A percentile compares a stretch with the other conserved stretches of the same genome.
These are phyloP conservation scores for chimpanzee (Pan troglodytes) DNA, from an alignment of 2,113 vertebrate genomes.

Conservation along the genomic window NHGRI_mPanTro3-v2.1_pri NC_072407.2:101003501-101004000, in stretches of 20 bases:
- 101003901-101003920: background rate
- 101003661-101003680: background rate
- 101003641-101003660: background rate
- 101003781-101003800: background rate
- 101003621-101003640: background rate
- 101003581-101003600: background rate
- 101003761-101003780: background rate
- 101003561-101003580: background rate
- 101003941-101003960: background rate
- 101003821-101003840: background rate
- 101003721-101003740: background rate
- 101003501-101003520: conserved; percentile 22
- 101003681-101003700: background rate
- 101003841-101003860: background rate
- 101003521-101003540: background rate
- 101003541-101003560: background rate
- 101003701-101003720: background rate
- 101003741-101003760: background rate
- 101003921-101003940: background rate
- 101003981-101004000: background rate
- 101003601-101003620: background rate
- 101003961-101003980: background rate
- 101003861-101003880: background rate
- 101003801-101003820: background rate
- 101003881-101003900: background rate